Percentiles rank a stretch among this genome's conserved stretches.
These are phyloP conservation scores for Trimorus sp. DNA, from an alignment of 2,888 invertebrate species.

Conservation along the genomic window DNA sequence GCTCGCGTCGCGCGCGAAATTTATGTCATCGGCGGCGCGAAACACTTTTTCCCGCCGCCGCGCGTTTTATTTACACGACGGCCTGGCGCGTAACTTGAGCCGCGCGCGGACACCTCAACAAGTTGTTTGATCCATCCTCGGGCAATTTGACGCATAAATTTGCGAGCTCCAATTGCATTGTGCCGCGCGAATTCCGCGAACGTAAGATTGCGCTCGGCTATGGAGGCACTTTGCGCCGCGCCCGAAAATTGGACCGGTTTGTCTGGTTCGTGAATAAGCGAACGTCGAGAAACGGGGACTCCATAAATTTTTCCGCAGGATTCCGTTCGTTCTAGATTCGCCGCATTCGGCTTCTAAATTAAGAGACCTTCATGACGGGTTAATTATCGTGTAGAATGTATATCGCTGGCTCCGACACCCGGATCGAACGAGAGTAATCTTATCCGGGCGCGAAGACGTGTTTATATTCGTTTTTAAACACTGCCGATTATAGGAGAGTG, in stretches of 20 bases:
- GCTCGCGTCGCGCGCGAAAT: constrained; percentile 57
- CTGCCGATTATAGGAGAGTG: constrained; percentile 6
- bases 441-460: constrained; percentile 37
- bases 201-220: constrained; percentile 59
- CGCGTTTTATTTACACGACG: constrained; percentile 39
- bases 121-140: constrained; percentile 30
- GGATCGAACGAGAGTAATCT: constrained; percentile 50
- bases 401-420: constrained; percentile 49
- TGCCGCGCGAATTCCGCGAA: constrained; percentile 45
- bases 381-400: constrained; percentile 61
- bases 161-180: not conserved
- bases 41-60: constrained; percentile 35
- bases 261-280: constrained; percentile 66
- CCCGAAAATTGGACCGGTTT: constrained; percentile 68
- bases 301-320: constrained; percentile 67
- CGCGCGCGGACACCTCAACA: constrained; percentile 27
- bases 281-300: constrained; percentile 64
- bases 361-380: constrained; percentile 63
- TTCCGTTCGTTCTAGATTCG: constrained; percentile 66
- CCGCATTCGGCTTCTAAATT: constrained; percentile 65
- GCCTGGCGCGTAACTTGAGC: constrained; percentile 6
- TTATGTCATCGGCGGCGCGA: constrained; percentile 60
- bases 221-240: constrained; percentile 59
- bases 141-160: constrained; percentile 7
- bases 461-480: constrained; percentile 40